These are phyloP conservation scores for Timema podura DNA, from an alignment of 2,888 invertebrate species.

Conservation along the genomic window DNA sequence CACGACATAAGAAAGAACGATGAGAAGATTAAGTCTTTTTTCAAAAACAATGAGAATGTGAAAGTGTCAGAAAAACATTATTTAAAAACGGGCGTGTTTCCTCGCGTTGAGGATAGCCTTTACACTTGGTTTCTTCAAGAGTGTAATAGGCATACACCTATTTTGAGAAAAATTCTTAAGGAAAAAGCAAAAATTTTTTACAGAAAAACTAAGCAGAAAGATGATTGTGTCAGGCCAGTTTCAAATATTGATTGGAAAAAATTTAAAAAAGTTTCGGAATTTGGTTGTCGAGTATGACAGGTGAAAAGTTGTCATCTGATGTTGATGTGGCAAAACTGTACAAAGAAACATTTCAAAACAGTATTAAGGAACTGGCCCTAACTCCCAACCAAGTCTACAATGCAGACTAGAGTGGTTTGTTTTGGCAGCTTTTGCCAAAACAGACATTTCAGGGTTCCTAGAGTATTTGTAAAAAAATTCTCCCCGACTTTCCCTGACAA, in stretches of 20 bases:
- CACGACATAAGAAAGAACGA: not conserved
- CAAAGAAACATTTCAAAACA: constrained; percentile 21
- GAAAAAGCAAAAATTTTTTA: constrained; percentile 6
- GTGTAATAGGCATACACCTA: not conserved
- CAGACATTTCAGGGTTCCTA: too few species aligned
- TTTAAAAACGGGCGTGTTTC: constrained; percentile 5
- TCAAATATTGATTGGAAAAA: not conserved
- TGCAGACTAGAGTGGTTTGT: constrained; percentile 21
- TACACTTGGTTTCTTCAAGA: not conserved
- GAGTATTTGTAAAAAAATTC: too few species aligned
- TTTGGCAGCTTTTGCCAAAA: constrained; percentile 17
- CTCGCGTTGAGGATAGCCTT: constrained; percentile 9
- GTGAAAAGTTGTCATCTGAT: constrained; percentile 24
- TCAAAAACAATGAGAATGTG: constrained; percentile 6
- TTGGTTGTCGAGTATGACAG: constrained; percentile 9
- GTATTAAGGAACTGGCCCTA: constrained; percentile 17
- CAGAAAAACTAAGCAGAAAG: not conserved
- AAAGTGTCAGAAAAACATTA: constrained; percentile 1
- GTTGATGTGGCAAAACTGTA: constrained; percentile 12
- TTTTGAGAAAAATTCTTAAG: constrained; percentile 5
- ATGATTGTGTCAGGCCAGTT: not conserved
- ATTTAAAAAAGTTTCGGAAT: not conserved
- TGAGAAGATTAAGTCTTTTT: not conserved
- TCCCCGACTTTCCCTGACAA: too few species aligned
- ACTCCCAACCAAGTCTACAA: constrained; percentile 19